Base-by-base conservation (phyloP, 2,797 vertebrate species). In the Cetoscarus ocellatus region DNA sequence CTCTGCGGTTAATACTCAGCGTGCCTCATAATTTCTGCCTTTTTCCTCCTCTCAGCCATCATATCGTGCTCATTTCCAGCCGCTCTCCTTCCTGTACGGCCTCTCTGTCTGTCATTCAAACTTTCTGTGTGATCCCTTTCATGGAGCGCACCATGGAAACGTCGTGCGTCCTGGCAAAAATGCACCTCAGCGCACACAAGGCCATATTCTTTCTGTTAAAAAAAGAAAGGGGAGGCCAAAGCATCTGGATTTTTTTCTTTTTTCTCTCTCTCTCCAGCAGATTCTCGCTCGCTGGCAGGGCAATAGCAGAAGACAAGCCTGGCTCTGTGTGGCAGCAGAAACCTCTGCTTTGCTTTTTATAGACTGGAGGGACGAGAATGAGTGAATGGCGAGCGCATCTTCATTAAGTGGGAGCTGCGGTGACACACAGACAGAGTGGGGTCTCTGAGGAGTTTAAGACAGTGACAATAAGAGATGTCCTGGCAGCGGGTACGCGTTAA, bases 311-410 rank as follows among this genome's bases (percentile, higher is more conserved):
- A 12, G 3, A 94, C 94, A 95, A 95, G 92, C 88, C 91, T 62
- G 83, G 80, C 83, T 94, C 93, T 95, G 94, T 94, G 92, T 90
- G 83, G 81, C 85, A 85, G 73, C 85, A 85, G 73, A 89, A 86
- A 89, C 86, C 88, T 70, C 79, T 85, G 88, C 93, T 95, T 95
- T 96, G 88, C 93, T 95, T 95, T 96, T 95, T 94, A 95, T 95
- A 94, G 94, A 94, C 94, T 92, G 83, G 70, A 83, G 80, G 91
- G 92, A 27, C 87, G 82, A 92, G 91, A 89, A 90, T 75, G 90
- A 92, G 73, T 88, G 91, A 87, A 92, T 87, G 91, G 78, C 84
- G 76, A 90, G 88, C 90, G 88, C 90, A 75, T 94, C 90, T 92
- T 93, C 90, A 93, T 93, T 92, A 93, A 91, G 67, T 85, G 86